phyloP scores from a whole-genome alignment of 2,888 invertebrate species.

The Mayetiola destructor region DNA sequence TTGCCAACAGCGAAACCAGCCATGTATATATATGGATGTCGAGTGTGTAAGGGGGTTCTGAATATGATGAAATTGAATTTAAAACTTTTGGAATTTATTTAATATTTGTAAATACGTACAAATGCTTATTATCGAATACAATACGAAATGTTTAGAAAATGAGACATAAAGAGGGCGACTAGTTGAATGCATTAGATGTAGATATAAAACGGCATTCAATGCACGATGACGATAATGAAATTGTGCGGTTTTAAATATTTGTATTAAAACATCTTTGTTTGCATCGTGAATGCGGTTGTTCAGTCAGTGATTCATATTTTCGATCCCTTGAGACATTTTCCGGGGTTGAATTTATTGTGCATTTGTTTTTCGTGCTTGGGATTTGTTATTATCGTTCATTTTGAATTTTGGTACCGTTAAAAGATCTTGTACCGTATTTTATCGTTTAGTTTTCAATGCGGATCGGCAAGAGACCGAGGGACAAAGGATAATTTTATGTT shows the following conservation, averaged over 20 bases:
- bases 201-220: not conserved
- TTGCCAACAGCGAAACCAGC: not conserved
- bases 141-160: not conserved
- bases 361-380: not conserved
- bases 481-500: not conserved
- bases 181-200: not conserved
- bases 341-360: slow-evolving; percentile 4
- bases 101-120: slow-evolving; percentile 10
- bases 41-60: too few relatives aligned
- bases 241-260: slow-evolving; percentile 13
- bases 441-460: too few relatives aligned
- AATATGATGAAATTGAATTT: slow-evolving; percentile 10
- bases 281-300: slow-evolving; percentile 4
- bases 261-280: slow-evolving; percentile 3
- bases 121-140: slow-evolving; percentile 4
- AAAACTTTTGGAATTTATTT: slow-evolving; percentile 9
- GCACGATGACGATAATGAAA: slow-evolving; percentile 8
- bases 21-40: too few relatives aligned
- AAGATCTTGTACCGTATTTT: too few relatives aligned
- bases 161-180: not conserved
- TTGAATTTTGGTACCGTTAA: too few relatives aligned
- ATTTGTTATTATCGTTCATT: not conserved
- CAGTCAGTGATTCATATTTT: too few relatives aligned
- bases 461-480: too few relatives aligned
- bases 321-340: slow-evolving; percentile 2